Conservation (phyloP, 2,797 vertebrate species). For the Channallabes apus region DNA sequence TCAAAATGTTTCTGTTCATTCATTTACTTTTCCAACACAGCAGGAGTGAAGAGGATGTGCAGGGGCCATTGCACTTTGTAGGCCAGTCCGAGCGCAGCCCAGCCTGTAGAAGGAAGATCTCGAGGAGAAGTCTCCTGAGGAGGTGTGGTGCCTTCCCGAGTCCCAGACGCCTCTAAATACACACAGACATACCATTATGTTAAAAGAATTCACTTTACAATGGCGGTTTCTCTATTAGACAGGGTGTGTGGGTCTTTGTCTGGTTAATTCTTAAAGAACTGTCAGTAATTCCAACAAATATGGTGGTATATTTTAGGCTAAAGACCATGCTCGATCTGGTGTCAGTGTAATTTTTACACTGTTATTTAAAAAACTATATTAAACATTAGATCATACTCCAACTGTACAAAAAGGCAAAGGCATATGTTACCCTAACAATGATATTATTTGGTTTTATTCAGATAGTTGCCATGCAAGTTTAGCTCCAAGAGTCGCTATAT, state of each 20-base stretch:
- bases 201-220: slow-evolving; percentile 1
- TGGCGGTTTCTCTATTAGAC: not conserved
- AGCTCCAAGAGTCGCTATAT: slow-evolving; percentile 8
- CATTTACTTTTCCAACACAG: slow-evolving; percentile 93
- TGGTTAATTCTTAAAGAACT: not conserved
- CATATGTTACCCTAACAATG: not conserved
- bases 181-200: slow-evolving; percentile 2
- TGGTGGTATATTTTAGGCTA: not conserved
- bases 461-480: not conserved
- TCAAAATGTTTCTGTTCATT: slow-evolving; percentile 1
- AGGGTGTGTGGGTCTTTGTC: not conserved
- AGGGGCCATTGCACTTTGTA: slow-evolving; percentile 98
- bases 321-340: not conserved
- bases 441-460: not conserved
- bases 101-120: slow-evolving; percentile 89
- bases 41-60: slow-evolving; percentile 97
- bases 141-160: slow-evolving; percentile 82
- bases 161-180: slow-evolving; percentile 77
- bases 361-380: not conserved
- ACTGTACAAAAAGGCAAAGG: not conserved
- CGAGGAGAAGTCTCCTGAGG: slow-evolving; percentile 91
- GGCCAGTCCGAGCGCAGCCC: slow-evolving; percentile 94
- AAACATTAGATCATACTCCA: not conserved
- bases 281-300: not conserved
- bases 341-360: not conserved